Conservation (phyloP, 1,140 invertebrate species). For the Harlomillsia oculata region DNA sequence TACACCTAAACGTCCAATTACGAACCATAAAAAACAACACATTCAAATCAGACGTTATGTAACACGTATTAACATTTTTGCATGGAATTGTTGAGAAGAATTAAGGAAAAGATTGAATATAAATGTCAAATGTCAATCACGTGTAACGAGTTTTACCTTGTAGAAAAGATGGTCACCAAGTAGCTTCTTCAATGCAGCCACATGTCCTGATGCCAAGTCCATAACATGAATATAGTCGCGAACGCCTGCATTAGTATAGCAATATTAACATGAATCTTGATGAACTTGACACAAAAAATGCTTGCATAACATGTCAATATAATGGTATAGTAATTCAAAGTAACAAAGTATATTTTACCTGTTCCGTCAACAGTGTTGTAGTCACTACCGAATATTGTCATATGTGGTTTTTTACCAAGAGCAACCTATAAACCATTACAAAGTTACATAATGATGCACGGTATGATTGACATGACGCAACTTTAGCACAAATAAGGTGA, state of each 20-base stretch:
- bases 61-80: too few species aligned
- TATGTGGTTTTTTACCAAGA: constrained; percentile 61
- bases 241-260: constrained; percentile 51
- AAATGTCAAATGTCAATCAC: not conserved
- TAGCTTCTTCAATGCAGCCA: constrained; percentile 65
- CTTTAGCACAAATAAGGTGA: too few species aligned
- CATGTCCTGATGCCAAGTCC: constrained; percentile 79
- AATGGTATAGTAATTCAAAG: constrained; percentile 12
- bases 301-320: constrained; percentile 8
- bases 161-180: constrained; percentile 48
- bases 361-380: constrained; percentile 85
- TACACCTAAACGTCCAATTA: constrained; percentile 37
- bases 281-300: too few species aligned
- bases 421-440: constrained; percentile 50
- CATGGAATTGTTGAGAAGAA: not conserved
- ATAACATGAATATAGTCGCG: constrained; percentile 91
- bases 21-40: too few species aligned
- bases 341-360: constrained; percentile 47
- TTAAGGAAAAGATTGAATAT: not conserved
- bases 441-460: too few species aligned
- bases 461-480: too few species aligned
- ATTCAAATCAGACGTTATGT: too few species aligned
- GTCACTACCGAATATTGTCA: constrained; percentile 77
- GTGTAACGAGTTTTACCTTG: constrained; percentile 44
- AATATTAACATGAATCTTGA: not conserved